Percentiles rank a stretch among this genome's conserved stretches.
phyloP scores from a whole-genome alignment of 2,888 invertebrate species.

The Dastarcus helophoroides region DNA sequence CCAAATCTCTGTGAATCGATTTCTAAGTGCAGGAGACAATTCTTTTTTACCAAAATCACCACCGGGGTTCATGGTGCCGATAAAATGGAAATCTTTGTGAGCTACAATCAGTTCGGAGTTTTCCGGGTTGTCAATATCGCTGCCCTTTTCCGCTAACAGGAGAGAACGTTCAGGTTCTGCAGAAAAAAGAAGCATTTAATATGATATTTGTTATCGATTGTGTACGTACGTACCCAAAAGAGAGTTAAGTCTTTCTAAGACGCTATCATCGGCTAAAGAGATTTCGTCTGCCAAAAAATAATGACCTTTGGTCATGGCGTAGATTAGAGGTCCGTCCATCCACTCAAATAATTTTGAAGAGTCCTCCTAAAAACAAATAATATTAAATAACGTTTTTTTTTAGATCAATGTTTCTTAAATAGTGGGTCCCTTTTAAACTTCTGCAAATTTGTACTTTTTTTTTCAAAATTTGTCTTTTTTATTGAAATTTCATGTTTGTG shows the following conservation, averaged over 20 bases:
- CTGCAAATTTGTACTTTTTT: too few relatives aligned
- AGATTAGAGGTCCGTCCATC: constrained; percentile 91
- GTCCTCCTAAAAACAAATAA: constrained; percentile 14
- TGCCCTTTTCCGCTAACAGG: constrained; percentile 82
- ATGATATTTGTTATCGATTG: not conserved
- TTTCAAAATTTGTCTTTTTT: too few relatives aligned
- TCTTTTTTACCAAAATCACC: constrained; percentile 99
- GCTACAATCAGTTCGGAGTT: constrained; percentile 52
- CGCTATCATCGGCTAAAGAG: constrained; percentile 95
- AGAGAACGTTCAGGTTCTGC: constrained; percentile 82
- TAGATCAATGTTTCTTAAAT: too few relatives aligned
- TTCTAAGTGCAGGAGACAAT: constrained; percentile 90
- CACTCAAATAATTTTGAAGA: constrained; percentile 76
- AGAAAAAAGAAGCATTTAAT: constrained; percentile 13
- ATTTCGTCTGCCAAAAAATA: constrained; percentile 97
- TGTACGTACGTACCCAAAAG: constrained; percentile 48
- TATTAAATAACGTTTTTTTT: too few relatives aligned
- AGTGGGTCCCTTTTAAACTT: too few relatives aligned
- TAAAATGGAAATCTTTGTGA: constrained; percentile 67
- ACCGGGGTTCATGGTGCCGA: constrained; percentile 99
- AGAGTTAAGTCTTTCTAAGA: constrained; percentile 93
- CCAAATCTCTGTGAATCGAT: constrained; percentile 99
- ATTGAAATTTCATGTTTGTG: too few relatives aligned
- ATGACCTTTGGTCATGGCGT: constrained; percentile 78
- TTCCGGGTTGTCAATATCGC: constrained; percentile 42